These are phyloP conservation scores for Dromius quadrimaculatus DNA, from an alignment of 2,888 invertebrate species.

Conservation along the genomic window DNA sequence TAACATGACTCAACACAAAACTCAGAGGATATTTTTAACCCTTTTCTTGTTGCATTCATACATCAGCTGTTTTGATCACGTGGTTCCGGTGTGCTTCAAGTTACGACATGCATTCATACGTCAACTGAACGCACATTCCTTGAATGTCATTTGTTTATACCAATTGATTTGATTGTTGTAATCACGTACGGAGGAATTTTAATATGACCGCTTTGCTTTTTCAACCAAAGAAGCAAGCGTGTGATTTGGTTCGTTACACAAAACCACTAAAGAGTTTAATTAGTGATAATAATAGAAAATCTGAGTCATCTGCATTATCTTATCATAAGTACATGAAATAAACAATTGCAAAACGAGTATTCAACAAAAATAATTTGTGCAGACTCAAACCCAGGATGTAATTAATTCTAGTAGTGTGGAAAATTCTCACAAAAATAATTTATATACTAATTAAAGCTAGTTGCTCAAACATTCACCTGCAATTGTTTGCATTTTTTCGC, in stretches of 20 bases:
- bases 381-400: background rate
- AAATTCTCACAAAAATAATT: conserved; percentile 24
- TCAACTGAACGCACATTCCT: conserved; percentile 7
- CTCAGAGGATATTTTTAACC: conserved; percentile 20
- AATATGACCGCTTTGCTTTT: conserved; percentile 12
- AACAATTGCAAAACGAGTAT: background rate
- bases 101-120: conserved; percentile 1
- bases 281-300: conserved; percentile 29
- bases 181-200: conserved; percentile 19
- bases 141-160: background rate
- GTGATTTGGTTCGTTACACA: conserved; percentile 26
- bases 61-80: conserved; percentile 42
- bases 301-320: conserved; percentile 20
- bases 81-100: conserved; percentile 6
- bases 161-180: conserved; percentile 4
- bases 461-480: conserved; percentile 13
- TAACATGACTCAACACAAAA: conserved; percentile 23
- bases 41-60: conserved; percentile 22
- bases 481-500: background rate
- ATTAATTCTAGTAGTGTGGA: background rate
- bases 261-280: no score
- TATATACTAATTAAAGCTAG: conserved; percentile 14
- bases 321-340: conserved; percentile 3
- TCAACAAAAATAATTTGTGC: conserved; percentile 10
- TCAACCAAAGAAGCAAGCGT: background rate